Evolutionary conservation across 2,113 vertebrate species (phyloP).

Genomic region (Willisornis vidua): DNA sequence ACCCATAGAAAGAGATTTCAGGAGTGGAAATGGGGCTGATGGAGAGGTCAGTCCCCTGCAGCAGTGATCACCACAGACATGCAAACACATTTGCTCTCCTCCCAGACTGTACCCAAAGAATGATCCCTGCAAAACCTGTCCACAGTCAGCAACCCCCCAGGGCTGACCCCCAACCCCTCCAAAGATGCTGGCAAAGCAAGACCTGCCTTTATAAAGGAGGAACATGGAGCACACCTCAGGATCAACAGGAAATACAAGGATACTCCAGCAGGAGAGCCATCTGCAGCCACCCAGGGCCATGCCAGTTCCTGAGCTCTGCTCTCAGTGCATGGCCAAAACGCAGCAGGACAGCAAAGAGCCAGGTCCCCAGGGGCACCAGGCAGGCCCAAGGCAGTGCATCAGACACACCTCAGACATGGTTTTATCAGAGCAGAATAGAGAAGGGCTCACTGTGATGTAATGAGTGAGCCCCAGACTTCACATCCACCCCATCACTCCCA

Average conservation of each 20-base stretch:
- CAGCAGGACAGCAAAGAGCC: not conserved
- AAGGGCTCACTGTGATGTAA: not conserved
- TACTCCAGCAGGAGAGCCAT: not conserved
- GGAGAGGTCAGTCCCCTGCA: not conserved
- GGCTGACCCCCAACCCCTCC: not conserved
- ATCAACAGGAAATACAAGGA: not conserved
- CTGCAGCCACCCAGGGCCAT: fast-evolving
- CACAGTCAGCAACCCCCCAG: not conserved
- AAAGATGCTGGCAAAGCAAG: not conserved
- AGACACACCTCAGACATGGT: not conserved
- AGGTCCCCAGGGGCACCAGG: not conserved
- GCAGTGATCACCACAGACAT: not conserved
- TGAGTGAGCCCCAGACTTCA: not conserved
- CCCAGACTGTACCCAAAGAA: not conserved
- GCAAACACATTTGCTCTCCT: not conserved
- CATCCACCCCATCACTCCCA: not conserved
- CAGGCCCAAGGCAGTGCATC: not conserved
- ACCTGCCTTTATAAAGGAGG: fast-evolving
- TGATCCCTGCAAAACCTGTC: not conserved
- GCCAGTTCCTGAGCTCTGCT: not conserved
- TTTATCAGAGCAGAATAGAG: not conserved
- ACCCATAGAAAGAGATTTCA: not conserved
- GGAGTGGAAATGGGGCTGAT: not conserved
- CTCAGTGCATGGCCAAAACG: fast-evolving
- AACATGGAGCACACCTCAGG: fast-evolving